Base-by-base conservation (phyloP, 2,113 vertebrate species). In the Stegostoma tigrinum region DNA sequence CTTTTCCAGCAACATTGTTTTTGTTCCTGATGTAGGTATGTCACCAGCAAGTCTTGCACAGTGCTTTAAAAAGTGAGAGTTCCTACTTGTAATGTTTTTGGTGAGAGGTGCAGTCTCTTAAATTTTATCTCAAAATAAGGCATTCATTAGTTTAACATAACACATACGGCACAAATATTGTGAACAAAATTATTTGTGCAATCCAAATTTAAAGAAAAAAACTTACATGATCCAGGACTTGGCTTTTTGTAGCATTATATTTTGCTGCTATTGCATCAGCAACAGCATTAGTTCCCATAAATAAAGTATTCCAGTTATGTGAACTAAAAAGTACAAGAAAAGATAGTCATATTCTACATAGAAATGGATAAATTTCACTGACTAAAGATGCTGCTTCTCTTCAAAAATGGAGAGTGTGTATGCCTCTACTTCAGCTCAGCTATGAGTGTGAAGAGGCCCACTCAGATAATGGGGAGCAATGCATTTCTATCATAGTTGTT, bases 261-360 rank as follows among this genome's bases (percentile, higher is more conserved):
- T 99, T 99, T 96, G 98, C 98, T 45, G 99, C 99, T 3, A 99
- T 98, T 95, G 98, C 98, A 12, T 99, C 99, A 0, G 99, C 99
- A 96, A 99, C 98, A 0, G 99, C 98, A 0, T 98, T 99, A 0
- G 98, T 99, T 8, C 99, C 99, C 97, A 99, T 97, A 96, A 99
- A 99, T 87, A 99, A 96, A 0, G 98, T 96, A 96, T 99, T 99
- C 99, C 99, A 99, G 97, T 99, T 99, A 97, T 99, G 98, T 87
- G 98, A 98, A 96, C 99, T 99, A 96, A 1, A 96, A 30, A 86
- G 64, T 96, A 87, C 93, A 68, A 96, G 96, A 21, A 95, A 83
- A 34, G 55, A 45, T 95, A 0, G 95, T 42, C 80, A 38, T 66
- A 94, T 24, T 66, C n/a, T 67, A 61, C 83, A 12, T 55, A 61